Base-by-base conservation (phyloP, 2,888 invertebrate genomes). In the Patella ulyssiponensis region DNA sequence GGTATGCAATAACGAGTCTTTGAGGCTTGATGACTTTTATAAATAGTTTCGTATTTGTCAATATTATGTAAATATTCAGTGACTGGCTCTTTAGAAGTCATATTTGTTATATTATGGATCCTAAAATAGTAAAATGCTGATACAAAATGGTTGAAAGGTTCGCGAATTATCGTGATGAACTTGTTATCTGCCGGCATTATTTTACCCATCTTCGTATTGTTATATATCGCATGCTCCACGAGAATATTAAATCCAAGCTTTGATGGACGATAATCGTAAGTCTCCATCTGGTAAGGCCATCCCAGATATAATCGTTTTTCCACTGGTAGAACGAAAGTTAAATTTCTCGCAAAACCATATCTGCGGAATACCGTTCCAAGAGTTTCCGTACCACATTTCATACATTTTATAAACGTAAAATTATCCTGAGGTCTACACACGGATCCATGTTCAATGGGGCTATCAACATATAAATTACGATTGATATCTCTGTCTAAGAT, bases 351-450 rank as follows among this genome's bases (percentile, higher is more conserved):
- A 58, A 85, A 86, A 44, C 87, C 90, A 83, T 88, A 91, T 9
- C 90, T 82, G 14, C 88, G 82, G n/a, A 91, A 81, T 11, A 90
- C 84, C 9, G 87, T 84, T 1, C 84, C 86, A 73, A 91, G 76
- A 3, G 91, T 90, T 76, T 88, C 86, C 17, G 91, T 91, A 1
- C 90, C 91, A 85, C 90, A 90, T 78, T 91, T 91, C 86, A 90
- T 90, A 75, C 88, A 87, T 79, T 91, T 91, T 74, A 91, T 87
- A 79, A 90, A 91, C 5, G 89, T 90, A 76, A 90, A 81, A 79
- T 90, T 88, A 23, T 20, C 64, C 27, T 75, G 69, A 64, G 78
- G 76, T n/a, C 14, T 73, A 58, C 82, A 83, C n/a, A 17, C 1
- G 9, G 44, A 9, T 7, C 9, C 44, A 44, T 9, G 44, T 44